A percentile compares a stretch with the other conserved stretches of the same genome.
phyloP scores from a whole-genome alignment of 2,888 invertebrate species.

The Meteorus cinctellus region DNA sequence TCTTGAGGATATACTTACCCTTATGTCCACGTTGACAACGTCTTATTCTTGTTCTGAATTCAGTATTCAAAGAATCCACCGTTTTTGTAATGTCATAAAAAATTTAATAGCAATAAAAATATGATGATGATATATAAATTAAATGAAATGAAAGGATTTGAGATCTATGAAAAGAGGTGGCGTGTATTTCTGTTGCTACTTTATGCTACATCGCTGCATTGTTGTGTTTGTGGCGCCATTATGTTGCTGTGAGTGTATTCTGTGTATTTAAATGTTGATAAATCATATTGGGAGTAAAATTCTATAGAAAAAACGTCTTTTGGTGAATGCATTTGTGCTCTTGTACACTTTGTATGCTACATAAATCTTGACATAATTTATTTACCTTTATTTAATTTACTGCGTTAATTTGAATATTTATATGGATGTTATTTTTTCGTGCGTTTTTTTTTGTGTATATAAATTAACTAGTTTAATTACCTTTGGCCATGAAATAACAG shows the following conservation, averaged over 20 bases:
- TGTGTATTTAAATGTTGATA: constrained; percentile 65
- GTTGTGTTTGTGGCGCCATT: constrained; percentile 56
- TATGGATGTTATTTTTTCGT: neutral
- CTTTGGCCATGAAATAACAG: neutral
- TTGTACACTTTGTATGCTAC: neutral
- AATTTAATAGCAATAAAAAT: neutral
- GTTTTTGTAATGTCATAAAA: neutral
- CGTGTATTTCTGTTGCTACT: constrained; percentile 29
- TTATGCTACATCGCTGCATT: constrained; percentile 50
- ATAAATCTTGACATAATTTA: neutral
- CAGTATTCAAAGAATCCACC: neutral
- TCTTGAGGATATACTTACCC: constrained; percentile 21
- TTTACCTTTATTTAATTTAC: neutral
- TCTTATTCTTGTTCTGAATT: constrained; percentile 66
- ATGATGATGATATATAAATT: constrained; percentile 10
- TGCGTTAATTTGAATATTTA: neutral
- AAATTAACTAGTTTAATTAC: constrained; percentile 13
- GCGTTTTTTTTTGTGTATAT: neutral
- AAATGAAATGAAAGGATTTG: constrained; percentile 9
- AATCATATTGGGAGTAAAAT: constrained; percentile 53
- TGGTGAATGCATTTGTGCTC: neutral
- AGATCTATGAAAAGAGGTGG: constrained; percentile 5
- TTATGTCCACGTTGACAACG: constrained; percentile 67
- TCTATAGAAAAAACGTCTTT: constrained; percentile 43
- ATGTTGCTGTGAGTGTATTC: constrained; percentile 44